Percentiles rank a stretch among this genome's conserved stretches.
Conservation (phyloP, 1,140 invertebrate genomes). For the Nylanderia fulva region DNA sequence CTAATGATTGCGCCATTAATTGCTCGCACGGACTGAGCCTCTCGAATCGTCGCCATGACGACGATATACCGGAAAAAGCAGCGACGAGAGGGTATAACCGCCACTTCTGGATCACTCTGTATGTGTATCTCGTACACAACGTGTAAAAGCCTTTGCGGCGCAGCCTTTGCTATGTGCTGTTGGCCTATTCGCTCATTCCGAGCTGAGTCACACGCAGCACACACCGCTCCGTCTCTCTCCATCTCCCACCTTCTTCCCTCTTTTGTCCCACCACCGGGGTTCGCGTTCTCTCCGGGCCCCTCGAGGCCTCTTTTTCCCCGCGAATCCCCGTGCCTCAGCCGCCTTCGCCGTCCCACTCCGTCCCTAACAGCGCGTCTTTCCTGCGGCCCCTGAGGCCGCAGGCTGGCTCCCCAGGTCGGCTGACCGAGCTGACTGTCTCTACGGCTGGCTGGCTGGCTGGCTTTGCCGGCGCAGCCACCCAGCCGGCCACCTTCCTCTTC, state of each 20-base stretch:
- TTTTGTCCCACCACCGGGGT: constrained; percentile 33
- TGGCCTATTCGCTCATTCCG: constrained; percentile 78
- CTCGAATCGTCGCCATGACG: not conserved
- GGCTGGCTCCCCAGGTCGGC: constrained; percentile 75
- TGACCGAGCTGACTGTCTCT: constrained; percentile 73
- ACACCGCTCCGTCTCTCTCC: constrained; percentile 52
- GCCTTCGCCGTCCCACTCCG: constrained; percentile 19
- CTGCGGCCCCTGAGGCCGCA: constrained; percentile 72
- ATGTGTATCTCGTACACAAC: constrained; percentile 35
- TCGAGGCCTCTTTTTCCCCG: not conserved
- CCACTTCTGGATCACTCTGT: constrained; percentile 71
- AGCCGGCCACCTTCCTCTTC: constrained; percentile 70
- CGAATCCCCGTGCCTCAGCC: constrained; percentile 21
- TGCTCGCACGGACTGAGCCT: not conserved
- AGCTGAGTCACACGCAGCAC: constrained; percentile 79
- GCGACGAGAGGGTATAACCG: constrained; percentile 1
- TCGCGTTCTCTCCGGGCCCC: constrained; percentile 31
- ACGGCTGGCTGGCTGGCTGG: constrained; percentile 70
- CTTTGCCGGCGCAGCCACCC: constrained; percentile 66
- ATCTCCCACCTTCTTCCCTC: constrained; percentile 55
- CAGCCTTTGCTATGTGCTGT: constrained; percentile 77
- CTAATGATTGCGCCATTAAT: constrained; percentile 19
- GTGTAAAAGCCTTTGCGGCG: constrained; percentile 29
- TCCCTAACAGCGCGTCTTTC: constrained; percentile 62
- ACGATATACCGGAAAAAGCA: constrained; percentile 31